These are phyloP conservation scores for Odontothrips loti DNA, from an alignment of 2,888 invertebrate genomes.

Conservation along the genomic window DNA sequence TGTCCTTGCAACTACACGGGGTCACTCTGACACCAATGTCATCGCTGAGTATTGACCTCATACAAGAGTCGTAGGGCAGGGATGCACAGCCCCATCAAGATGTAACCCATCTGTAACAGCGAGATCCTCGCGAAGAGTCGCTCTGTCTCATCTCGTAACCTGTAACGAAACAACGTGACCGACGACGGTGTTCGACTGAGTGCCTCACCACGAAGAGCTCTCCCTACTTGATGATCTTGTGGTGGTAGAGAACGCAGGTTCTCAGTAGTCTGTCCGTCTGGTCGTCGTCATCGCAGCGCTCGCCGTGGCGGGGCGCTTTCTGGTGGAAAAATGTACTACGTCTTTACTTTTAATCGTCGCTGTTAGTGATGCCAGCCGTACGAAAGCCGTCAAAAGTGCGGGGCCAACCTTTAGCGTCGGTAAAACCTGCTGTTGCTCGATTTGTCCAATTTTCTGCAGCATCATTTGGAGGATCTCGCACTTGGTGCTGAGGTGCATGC, in stretches of 20 bases:
- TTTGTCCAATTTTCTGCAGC: not conserved
- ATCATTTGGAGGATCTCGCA: not conserved
- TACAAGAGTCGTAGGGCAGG: not conserved
- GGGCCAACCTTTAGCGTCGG: too few relatives aligned
- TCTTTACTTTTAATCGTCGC: too few relatives aligned
- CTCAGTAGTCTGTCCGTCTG: not conserved
- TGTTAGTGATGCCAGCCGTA: not conserved
- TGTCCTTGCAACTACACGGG: too few relatives aligned
- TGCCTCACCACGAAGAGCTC: too few relatives aligned
- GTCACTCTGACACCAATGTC: too few relatives aligned
- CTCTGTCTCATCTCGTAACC: not conserved
- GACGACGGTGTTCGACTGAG: too few relatives aligned
- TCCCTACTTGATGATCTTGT: not conserved
- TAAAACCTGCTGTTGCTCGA: too few relatives aligned
- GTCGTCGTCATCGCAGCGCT: not conserved
- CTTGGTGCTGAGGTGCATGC: constrained; percentile 3
- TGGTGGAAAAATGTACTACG: not conserved
- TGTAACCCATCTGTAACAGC: not conserved
- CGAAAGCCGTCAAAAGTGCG: too few relatives aligned
- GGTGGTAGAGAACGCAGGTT: not conserved
- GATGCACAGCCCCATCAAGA: not conserved
- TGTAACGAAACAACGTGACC: not conserved
- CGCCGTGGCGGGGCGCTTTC: not conserved
- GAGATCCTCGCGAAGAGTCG: not conserved
- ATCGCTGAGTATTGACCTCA: not conserved